Conservation (phyloP, 2,797 vertebrate species). For the Bradypus variegatus region DNA sequence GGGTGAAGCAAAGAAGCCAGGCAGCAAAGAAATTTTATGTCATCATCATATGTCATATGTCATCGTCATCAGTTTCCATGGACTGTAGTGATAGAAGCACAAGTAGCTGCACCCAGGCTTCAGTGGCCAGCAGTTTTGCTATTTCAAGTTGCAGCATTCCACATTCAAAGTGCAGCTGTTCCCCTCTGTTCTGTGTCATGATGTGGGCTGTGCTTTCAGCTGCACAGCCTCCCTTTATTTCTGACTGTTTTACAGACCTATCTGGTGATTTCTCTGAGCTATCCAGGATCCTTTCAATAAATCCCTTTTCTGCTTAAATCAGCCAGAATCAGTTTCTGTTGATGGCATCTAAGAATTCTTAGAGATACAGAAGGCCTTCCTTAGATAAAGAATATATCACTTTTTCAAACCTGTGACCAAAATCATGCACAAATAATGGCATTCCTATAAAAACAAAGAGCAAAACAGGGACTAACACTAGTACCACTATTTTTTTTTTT, state of each 20-base stretch:
- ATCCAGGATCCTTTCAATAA: not conserved
- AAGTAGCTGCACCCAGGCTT: not conserved
- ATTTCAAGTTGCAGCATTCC: rapidly evolving
- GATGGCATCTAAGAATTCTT: conserved; percentile 4
- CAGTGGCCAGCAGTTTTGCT: too few species aligned
- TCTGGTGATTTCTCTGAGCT: not conserved
- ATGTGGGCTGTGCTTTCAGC: not conserved
- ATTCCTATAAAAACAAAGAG: not conserved
- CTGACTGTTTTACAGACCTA: not conserved
- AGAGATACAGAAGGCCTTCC: not conserved
- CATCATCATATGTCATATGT: too few species aligned
- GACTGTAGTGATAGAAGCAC: not conserved
- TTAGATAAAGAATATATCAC: not conserved
- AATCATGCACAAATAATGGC: not conserved
- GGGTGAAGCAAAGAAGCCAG: not conserved
- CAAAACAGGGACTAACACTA: not conserved
- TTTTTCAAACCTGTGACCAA: not conserved
- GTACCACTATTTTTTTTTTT: not conserved
- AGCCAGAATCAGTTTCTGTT: conserved; percentile 3
- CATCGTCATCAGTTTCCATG: not conserved
- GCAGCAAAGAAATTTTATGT: not conserved
- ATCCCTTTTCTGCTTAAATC: conserved; percentile 21
- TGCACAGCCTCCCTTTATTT: not conserved
- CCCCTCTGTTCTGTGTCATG: not conserved
- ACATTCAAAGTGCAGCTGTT: not conserved